Evolutionary conservation across 1,140 invertebrate genomes (phyloP).

Genomic region (Tetramorium alpestre): DNA sequence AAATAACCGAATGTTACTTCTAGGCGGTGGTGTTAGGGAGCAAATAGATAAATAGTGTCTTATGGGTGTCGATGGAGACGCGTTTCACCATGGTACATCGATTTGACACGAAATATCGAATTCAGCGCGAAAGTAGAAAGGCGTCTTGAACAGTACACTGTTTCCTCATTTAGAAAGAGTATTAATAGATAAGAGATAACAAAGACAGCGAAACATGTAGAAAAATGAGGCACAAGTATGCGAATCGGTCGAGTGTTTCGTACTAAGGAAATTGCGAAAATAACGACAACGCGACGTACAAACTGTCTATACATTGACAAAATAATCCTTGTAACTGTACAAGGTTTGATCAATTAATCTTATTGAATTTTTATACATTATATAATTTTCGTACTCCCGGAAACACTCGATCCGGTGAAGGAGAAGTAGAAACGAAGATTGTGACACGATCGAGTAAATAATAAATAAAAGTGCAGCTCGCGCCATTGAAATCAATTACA

Average conservation of each 20-base stretch:
- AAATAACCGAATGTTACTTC: conserved; percentile 84
- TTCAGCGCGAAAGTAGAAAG: not conserved
- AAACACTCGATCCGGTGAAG: conserved; percentile 8
- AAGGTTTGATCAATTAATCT: not conserved
- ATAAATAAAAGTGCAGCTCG: not conserved
- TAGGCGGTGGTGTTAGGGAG: conserved; percentile 85
- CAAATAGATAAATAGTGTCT: conserved; percentile 81
- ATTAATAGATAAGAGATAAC: not conserved
- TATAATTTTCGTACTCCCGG: not conserved
- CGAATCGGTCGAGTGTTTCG: conserved; percentile 15
- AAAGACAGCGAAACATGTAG: conserved; percentile 7
- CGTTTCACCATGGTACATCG: conserved; percentile 14
- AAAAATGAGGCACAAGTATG: conserved; percentile 1
- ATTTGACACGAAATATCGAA: not conserved
- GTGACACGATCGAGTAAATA: not conserved
- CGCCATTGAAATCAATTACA: not conserved
- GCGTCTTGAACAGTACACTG: not conserved
- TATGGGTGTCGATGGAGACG: conserved; percentile 37
- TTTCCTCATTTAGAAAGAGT: conserved; percentile 6
- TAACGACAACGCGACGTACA: not conserved
- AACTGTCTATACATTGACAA: not conserved
- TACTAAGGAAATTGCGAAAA: not conserved
- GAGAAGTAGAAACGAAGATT: not conserved
- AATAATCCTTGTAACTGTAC: not conserved
- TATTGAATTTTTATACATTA: not conserved